Base-by-base conservation (phyloP, 2,797 vertebrate species). In the Trematomus bernacchii region DNA sequence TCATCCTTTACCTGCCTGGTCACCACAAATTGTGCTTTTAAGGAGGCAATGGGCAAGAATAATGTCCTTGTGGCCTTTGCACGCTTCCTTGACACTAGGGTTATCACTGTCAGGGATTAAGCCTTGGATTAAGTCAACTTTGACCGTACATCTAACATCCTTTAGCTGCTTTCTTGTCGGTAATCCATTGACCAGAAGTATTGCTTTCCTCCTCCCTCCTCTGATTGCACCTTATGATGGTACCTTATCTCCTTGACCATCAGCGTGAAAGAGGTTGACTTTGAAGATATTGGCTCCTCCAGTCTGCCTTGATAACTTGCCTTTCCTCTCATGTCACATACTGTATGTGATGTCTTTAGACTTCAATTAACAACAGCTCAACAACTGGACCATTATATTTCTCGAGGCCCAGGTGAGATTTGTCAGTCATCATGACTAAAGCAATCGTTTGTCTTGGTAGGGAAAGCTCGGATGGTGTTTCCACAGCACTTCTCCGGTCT, bases 211-310 rank as follows among this genome's bases (percentile, higher is more conserved):
- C 33, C 16, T 33, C 37, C 18, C 54, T 61, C 13, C 13, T 70
- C 52, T 19, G 27, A 48, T 63, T 76, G 48, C 72, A 61, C 42
- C 33, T 57, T 13, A 13, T 42, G 43, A 21, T 14, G 52, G 51
- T 8, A 50, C 37, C 37, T 23, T 15, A 23, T 37, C 46, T 9
- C n/a, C 51, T 19, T 57, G 18, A 63, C 51, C 60, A 62, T 55
- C 23, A 60, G 8, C 16, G 11, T n/a, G 50, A 21, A 43, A 58
- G 52, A 21, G 33, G 33, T 18, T 48, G 4, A 64, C 12, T 42
- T 48, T 48, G 42, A 15, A 60, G 47, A 23, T 69, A 18, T 18
- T 23, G 7, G 14, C 48, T 61, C 27, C n/a, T 19, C 43, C 30
- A 42, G 48, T 55, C 12, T 53, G 13, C 64, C 57, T n/a, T 27